phyloP scores from a whole-genome alignment of 2,888 invertebrate species.

The Phyllotreta cruciferae region DNA sequence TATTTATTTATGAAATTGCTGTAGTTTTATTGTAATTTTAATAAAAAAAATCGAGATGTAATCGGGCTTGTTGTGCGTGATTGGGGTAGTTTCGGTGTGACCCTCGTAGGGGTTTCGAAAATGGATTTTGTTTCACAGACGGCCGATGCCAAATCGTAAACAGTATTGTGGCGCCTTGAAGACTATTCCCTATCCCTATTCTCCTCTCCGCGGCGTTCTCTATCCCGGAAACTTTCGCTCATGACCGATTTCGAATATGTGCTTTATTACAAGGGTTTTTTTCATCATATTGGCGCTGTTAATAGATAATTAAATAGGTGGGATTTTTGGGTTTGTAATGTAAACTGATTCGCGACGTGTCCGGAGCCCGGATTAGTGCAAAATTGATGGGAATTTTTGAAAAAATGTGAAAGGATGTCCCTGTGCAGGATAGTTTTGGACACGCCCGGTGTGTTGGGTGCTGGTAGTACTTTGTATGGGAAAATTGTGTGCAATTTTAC shows the following conservation, averaged over 20 bases:
- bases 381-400: no score
- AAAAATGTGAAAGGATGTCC: no score
- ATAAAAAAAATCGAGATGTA: no score
- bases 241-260: slow-evolving; percentile 67
- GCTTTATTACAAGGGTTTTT: slow-evolving; percentile 43
- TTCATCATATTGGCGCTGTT: neutral
- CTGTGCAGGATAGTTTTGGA: no score
- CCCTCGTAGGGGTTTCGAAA: slow-evolving; percentile 13
- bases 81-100: neutral
- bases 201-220: neutral
- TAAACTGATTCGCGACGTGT: no score
- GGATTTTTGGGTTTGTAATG: neutral
- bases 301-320: neutral
- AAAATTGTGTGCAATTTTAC: no score
- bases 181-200: slow-evolving; percentile 13
- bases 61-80: no score
- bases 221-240: slow-evolving; percentile 4
- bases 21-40: no score
- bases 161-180: slow-evolving; percentile 24
- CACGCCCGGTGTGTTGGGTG: no score
- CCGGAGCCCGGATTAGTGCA: no score
- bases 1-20: no score
- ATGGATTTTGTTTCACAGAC: slow-evolving; percentile 10
- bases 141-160: slow-evolving; percentile 24
- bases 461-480: no score